Conservation (phyloP, 1,140 invertebrate species). For the Artemia franciscana region DNA sequence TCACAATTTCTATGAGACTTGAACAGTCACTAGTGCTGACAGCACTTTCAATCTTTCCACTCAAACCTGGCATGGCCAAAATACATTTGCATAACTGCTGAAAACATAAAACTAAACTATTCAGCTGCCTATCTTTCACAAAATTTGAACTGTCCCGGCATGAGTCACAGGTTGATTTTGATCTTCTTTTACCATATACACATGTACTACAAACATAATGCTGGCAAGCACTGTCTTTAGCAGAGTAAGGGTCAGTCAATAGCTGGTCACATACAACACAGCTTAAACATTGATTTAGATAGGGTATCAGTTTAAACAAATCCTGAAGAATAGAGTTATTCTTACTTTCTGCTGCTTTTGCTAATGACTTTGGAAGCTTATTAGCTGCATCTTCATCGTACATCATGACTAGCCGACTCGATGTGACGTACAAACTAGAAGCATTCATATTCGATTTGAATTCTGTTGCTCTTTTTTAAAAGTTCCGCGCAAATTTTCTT, state of each 20-base stretch:
- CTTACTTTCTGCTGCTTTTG: constrained; percentile 31
- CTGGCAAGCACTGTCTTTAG: constrained; percentile 53
- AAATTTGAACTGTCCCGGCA: constrained; percentile 64
- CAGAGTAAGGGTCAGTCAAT: constrained; percentile 51
- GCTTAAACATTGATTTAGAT: constrained; percentile 57
- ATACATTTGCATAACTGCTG: constrained; percentile 65
- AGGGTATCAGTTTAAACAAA: constrained; percentile 52
- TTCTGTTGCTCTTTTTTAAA: no score
- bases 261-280: constrained; percentile 69
- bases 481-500: no score
- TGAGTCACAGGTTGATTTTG: constrained; percentile 57
- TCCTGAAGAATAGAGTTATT: constrained; percentile 49
- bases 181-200: constrained; percentile 52
- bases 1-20: constrained; percentile 43
- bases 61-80: constrained; percentile 15
- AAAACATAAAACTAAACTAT: constrained; percentile 59
- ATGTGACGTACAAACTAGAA: constrained; percentile 55
- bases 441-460: constrained; percentile 64
- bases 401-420: constrained; percentile 43
- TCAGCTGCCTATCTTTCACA: constrained; percentile 51
- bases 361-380: not conserved
- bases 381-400: not conserved
- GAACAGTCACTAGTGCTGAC: constrained; percentile 25
- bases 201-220: constrained; percentile 63
- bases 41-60: constrained; percentile 23